A percentile compares a stretch with the other conserved stretches of the same genome.
phyloP scores from a whole-genome alignment of 2,113 vertebrate species.

The Mustelus asterias region DNA sequence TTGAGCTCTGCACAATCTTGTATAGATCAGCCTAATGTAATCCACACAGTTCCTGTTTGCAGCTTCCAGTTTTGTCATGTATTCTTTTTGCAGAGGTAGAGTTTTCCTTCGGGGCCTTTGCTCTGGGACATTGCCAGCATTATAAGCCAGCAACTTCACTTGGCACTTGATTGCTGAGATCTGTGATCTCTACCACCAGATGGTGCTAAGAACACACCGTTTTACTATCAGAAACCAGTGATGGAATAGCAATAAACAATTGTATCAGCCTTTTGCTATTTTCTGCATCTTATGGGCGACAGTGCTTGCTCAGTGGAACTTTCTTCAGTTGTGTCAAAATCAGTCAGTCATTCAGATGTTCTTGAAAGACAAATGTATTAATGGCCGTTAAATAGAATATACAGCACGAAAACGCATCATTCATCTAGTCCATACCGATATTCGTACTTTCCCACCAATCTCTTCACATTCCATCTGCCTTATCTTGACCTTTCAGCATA shows the following conservation, averaged over 20 bases:
- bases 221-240: too few relatives aligned
- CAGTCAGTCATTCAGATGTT: neutral
- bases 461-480: neutral
- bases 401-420: neutral
- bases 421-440: neutral
- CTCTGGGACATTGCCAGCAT: neutral
- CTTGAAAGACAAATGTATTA: neutral
- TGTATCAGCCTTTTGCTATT: neutral
- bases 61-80: neutral
- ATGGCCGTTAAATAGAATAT: neutral
- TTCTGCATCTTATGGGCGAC: neutral
- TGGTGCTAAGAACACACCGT: neutral
- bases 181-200: neutral
- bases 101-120: neutral
- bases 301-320: neutral
- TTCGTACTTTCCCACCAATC: neutral
- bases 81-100: neutral
- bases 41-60: neutral
- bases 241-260: neutral
- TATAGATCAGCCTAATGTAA: neutral
- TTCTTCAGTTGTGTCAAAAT: neutral
- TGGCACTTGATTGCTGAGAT: neutral
- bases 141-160: neutral
- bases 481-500: neutral
- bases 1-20: neutral